Evolutionary conservation across 2,888 invertebrate genomes (phyloP).

Genomic region (Cephus spinipes): DNA sequence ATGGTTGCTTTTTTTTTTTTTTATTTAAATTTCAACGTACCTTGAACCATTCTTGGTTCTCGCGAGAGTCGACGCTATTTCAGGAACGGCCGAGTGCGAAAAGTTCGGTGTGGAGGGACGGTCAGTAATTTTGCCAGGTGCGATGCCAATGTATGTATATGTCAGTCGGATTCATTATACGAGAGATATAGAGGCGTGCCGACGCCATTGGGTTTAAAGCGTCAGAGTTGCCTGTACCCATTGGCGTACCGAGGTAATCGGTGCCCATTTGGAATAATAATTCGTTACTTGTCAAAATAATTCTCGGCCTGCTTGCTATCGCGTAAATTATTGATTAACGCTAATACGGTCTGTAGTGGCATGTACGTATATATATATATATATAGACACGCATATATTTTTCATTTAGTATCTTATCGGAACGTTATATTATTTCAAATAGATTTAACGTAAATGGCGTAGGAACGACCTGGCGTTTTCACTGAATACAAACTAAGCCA

Average conservation of each 20-base stretch:
- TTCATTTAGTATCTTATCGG: neutral
- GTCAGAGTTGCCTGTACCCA: slow-evolving; percentile 42
- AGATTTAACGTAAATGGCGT: neutral
- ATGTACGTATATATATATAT: too few species aligned
- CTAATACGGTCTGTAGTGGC: neutral
- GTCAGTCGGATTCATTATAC: neutral
- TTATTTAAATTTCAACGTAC: neutral
- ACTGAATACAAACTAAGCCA: neutral
- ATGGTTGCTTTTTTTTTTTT: slow-evolving; percentile 15
- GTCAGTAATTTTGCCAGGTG: slow-evolving; percentile 37
- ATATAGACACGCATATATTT: neutral
- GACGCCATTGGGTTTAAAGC: slow-evolving; percentile 53
- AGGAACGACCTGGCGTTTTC: neutral
- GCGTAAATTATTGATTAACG: slow-evolving; percentile 1
- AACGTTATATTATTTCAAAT: neutral
- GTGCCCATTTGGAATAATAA: slow-evolving; percentile 11
- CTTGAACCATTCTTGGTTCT: neutral
- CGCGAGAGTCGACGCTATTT: neutral
- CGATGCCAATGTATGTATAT: slow-evolving; percentile 27
- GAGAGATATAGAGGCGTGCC: slow-evolving; percentile 11
- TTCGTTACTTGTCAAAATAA: slow-evolving; percentile 6
- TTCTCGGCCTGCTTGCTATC: neutral
- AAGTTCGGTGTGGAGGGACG: neutral
- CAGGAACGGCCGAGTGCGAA: neutral
- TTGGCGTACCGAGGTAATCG: slow-evolving; percentile 52